phyloP scores from a whole-genome alignment of 2,113 vertebrate species.

The Trematomus loennbergii region DNA sequence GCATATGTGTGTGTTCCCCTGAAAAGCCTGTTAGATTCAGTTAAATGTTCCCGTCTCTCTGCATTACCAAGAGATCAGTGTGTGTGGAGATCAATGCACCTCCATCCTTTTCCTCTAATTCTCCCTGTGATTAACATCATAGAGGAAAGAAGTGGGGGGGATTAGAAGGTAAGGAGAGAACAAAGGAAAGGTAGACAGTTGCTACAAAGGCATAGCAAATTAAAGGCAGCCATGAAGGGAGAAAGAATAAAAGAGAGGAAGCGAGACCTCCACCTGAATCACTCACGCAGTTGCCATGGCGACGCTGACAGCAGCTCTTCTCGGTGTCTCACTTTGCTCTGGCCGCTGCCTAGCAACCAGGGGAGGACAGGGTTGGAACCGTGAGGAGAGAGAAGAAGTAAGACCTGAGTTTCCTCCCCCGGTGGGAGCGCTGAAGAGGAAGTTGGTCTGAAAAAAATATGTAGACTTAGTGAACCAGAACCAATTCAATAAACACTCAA shows the following conservation, averaged over 20 bases:
- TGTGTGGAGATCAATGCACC: slow-evolving; percentile 54
- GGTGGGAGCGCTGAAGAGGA: slow-evolving; percentile 16
- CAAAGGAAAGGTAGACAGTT: not conserved
- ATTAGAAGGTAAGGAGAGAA: not conserved
- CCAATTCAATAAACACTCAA: not conserved
- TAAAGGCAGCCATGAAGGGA: slow-evolving; percentile 44
- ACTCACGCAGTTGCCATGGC: slow-evolving; percentile 82
- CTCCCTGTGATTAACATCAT: slow-evolving; percentile 68
- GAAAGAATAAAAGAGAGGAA: slow-evolving; percentile 34
- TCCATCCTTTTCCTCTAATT: slow-evolving; percentile 53
- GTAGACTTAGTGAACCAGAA: not conserved
- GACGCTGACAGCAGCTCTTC: slow-evolving; percentile 79
- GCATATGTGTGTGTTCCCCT: slow-evolving; percentile 31
- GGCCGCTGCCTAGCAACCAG: slow-evolving; percentile 83
- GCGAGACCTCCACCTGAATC: slow-evolving; percentile 78
- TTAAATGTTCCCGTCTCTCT: slow-evolving; percentile 60
- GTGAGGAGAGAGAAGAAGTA: slow-evolving; percentile 20
- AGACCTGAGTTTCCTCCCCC: slow-evolving; percentile 44
- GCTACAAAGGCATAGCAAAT: slow-evolving; percentile 59
- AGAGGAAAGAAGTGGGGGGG: slow-evolving; percentile 47
- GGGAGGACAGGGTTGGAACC: slow-evolving; percentile 56
- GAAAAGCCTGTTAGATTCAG: slow-evolving; percentile 62
- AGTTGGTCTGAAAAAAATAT: slow-evolving; percentile 38
- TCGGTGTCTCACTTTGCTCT: slow-evolving; percentile 73
- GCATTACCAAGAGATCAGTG: slow-evolving; percentile 63